These are phyloP conservation scores for Hypothenemus hampei DNA, from an alignment of 1,140 invertebrate species.

Conservation along the genomic window DNA sequence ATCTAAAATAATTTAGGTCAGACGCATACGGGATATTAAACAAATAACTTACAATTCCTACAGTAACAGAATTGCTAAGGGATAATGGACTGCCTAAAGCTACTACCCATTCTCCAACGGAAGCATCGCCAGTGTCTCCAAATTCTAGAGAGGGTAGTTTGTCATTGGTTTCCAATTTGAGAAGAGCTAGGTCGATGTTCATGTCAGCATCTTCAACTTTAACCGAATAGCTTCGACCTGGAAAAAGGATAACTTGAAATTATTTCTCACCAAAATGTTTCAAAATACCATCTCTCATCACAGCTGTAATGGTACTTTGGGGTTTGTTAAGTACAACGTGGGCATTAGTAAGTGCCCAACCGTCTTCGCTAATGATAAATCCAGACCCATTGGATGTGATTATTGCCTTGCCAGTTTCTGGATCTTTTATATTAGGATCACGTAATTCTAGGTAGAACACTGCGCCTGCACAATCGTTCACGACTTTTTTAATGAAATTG, in stretches of 20 bases:
- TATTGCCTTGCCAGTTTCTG: conserved; percentile 55
- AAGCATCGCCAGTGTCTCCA: conserved; percentile 64
- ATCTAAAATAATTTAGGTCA: neutral
- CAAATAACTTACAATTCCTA: conserved; percentile 82
- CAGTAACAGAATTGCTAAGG: conserved; percentile 81
- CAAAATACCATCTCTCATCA: conserved; percentile 27
- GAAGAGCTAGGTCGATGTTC: conserved; percentile 78
- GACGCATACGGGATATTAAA: conserved; percentile 54
- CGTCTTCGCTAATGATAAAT: conserved; percentile 82
- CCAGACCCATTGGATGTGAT: conserved; percentile 81
- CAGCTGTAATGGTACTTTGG: conserved; percentile 58
- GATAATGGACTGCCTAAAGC: conserved; percentile 84
- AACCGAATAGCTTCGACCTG: conserved; percentile 49
- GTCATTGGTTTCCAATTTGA: conserved; percentile 66
- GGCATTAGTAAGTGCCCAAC: conserved; percentile 90
- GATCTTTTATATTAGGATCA: conserved; percentile 57
- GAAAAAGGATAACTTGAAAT: neutral
- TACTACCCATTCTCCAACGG: conserved; percentile 87
- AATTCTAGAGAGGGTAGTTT: conserved; percentile 72
- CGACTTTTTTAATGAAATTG: conserved; percentile 52
- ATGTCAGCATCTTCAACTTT: conserved; percentile 78
- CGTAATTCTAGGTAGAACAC: conserved; percentile 88
- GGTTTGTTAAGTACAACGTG: conserved; percentile 83
- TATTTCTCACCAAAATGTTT: neutral
- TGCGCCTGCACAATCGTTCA: conserved; percentile 68